phyloP scores from a whole-genome alignment of 2,888 invertebrate species.

The Morinoia aosen region DNA sequence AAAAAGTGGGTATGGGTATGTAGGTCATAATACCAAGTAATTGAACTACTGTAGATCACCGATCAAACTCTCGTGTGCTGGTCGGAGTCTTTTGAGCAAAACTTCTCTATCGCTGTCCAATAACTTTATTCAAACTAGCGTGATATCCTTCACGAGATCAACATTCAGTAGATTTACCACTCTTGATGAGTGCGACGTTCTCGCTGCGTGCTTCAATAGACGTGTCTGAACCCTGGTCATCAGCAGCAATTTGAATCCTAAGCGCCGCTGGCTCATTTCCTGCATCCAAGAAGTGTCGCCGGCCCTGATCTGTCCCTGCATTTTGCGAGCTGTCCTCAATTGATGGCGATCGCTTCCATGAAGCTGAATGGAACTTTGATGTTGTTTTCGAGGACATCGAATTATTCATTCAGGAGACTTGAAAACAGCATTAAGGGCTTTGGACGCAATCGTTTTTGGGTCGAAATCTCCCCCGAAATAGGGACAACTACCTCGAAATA shows the following conservation, averaged over 20 bases:
- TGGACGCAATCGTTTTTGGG: not conserved
- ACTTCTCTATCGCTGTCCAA: not conserved
- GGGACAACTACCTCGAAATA: not conserved
- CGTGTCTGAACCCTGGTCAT: not conserved
- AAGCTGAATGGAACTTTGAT: not conserved
- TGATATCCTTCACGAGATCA: not conserved
- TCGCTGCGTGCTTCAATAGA: not conserved
- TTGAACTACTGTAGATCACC: too few species aligned
- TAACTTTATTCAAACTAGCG: not conserved
- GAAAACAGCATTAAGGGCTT: not conserved
- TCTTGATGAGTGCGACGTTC: not conserved
- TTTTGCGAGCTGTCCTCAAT: not conserved
- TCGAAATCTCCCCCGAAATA: not conserved
- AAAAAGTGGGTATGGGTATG: too few species aligned
- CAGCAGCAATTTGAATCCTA: not conserved
- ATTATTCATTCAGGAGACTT: not conserved
- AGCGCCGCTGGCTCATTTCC: too few species aligned
- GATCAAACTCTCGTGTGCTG: too few species aligned
- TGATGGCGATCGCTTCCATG: conserved; percentile 2
- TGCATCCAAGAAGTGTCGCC: not conserved
- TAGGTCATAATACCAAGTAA: too few species aligned
- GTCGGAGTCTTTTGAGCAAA: too few species aligned
- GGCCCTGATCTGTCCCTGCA: not conserved
- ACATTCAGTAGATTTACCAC: not conserved
- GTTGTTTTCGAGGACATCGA: not conserved